A percentile compares a stretch with the other conserved stretches of the same genome.
Conservation (phyloP, 2,888 invertebrate genomes). For the Macropis europaea region DNA sequence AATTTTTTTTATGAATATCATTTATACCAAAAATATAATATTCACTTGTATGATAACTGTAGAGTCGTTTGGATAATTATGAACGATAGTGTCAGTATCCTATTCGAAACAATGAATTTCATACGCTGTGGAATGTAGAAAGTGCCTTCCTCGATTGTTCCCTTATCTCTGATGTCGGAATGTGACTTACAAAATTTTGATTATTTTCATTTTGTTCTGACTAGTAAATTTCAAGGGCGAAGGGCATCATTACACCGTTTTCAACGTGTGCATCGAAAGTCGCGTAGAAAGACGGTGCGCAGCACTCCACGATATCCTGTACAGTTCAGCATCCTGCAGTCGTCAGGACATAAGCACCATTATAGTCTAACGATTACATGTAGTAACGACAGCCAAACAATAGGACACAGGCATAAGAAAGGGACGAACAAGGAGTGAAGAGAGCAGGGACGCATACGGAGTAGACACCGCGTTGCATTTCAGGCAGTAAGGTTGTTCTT, state of each 20-base stretch:
- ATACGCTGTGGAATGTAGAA: too few relatives aligned
- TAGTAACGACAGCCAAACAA: not conserved
- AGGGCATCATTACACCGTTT: not conserved
- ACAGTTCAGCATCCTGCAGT: not conserved
- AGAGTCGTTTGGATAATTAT: too few relatives aligned
- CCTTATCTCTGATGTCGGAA: not conserved
- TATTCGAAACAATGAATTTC: too few relatives aligned
- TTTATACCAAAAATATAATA: too few relatives aligned
- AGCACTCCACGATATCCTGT: not conserved
- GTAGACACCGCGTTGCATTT: slow-evolving; percentile 59
- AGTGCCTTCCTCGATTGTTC: not conserved
- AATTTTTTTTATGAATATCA: too few relatives aligned
- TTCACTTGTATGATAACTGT: too few relatives aligned
- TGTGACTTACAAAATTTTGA: slow-evolving; percentile 14
- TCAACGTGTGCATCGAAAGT: too few relatives aligned
- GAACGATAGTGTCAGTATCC: too few relatives aligned
- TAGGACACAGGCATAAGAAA: slow-evolving; percentile 1
- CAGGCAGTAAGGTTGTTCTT: slow-evolving; percentile 62
- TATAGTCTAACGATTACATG: slow-evolving; percentile 1
- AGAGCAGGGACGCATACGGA: slow-evolving; percentile 61
- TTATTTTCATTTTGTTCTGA: slow-evolving; percentile 5
- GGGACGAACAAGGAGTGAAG: not conserved
- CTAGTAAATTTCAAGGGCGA: not conserved
- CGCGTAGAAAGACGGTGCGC: slow-evolving; percentile 1
- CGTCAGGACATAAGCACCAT: slow-evolving; percentile 12